These are phyloP conservation scores for Meghimatium bilineatum DNA, from an alignment of 2,888 invertebrate species.

Conservation along the genomic window DNA sequence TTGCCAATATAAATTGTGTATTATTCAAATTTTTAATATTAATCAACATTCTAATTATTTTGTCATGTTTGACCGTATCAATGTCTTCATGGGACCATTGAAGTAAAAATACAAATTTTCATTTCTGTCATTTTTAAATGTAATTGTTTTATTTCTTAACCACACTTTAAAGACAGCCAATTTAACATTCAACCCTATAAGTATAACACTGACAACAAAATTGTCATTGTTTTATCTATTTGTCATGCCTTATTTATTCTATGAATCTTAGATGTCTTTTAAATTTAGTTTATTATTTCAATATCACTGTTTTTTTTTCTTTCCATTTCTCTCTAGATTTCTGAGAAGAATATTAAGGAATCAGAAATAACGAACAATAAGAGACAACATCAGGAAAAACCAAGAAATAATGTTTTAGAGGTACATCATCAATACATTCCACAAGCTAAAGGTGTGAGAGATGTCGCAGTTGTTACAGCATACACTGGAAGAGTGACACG, in stretches of 20 bases:
- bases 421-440: slow-evolving; percentile 50
- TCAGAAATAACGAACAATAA: slow-evolving; percentile 69
- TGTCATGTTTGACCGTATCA: too few relatives aligned
- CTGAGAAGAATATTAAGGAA: slow-evolving; percentile 60
- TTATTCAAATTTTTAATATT: too few relatives aligned
- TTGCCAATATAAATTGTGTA: too few relatives aligned
- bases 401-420: slow-evolving; percentile 55
- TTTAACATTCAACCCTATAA: too few relatives aligned
- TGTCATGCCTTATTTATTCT: neutral
- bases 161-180: too few relatives aligned
- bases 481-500: slow-evolving; percentile 60
- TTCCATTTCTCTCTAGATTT: slow-evolving; percentile 21
- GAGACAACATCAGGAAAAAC: slow-evolving; percentile 64
- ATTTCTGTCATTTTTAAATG: too few relatives aligned
- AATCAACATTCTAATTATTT: too few relatives aligned
- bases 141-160: too few relatives aligned
- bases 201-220: too few relatives aligned
- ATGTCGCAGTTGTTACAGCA: slow-evolving; percentile 56
- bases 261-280: neutral
- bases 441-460: slow-evolving; percentile 51
- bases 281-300: neutral
- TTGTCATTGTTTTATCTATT: too few relatives aligned
- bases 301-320: neutral
- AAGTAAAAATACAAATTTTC: too few relatives aligned
- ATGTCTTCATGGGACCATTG: too few relatives aligned